Percentiles rank a stretch among this genome's conserved stretches.
phyloP scores from a whole-genome alignment of 2,888 invertebrate species.

The Fabriciana adippe region DNA sequence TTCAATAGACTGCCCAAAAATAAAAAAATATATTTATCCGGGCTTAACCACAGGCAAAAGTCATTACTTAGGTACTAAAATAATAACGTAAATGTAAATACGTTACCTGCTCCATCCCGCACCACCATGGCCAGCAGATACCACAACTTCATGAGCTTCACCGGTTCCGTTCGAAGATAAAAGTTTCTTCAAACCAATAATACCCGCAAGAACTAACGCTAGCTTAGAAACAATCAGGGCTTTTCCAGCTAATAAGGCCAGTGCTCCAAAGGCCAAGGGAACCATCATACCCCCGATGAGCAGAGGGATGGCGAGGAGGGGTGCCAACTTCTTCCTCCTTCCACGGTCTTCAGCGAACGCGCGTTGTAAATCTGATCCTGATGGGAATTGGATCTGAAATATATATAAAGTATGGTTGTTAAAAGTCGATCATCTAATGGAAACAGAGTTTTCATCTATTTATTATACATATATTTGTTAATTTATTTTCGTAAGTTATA shows the following conservation, averaged over 20 bases:
- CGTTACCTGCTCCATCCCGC: constrained; percentile 87
- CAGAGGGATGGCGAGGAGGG: constrained; percentile 89
- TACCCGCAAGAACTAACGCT: constrained; percentile 90
- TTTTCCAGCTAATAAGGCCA: constrained; percentile 92
- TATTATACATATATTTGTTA: no score
- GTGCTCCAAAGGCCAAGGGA: constrained; percentile 90
- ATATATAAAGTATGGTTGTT: neutral
- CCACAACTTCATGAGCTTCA: constrained; percentile 87
- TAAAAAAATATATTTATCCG: no score
- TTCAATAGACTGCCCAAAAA: no score
- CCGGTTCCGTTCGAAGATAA: constrained; percentile 85
- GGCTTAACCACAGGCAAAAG: neutral
- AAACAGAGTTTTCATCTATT: neutral
- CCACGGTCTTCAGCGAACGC: constrained; percentile 86
- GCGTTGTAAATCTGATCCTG: constrained; percentile 84
- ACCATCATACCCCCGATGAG: constrained; percentile 91
- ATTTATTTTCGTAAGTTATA: no score
- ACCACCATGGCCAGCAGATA: constrained; percentile 85
- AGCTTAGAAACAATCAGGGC: constrained; percentile 92
- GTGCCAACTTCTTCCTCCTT: constrained; percentile 88
- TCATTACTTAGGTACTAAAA: neutral
- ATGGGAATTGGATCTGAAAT: constrained; percentile 88
- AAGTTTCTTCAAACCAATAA: constrained; percentile 92
- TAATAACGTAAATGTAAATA: neutral
- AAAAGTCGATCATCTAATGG: neutral